These are phyloP conservation scores for Hyphantria cunea DNA, from an alignment of 1,140 invertebrate species.

Conservation along the genomic window DNA sequence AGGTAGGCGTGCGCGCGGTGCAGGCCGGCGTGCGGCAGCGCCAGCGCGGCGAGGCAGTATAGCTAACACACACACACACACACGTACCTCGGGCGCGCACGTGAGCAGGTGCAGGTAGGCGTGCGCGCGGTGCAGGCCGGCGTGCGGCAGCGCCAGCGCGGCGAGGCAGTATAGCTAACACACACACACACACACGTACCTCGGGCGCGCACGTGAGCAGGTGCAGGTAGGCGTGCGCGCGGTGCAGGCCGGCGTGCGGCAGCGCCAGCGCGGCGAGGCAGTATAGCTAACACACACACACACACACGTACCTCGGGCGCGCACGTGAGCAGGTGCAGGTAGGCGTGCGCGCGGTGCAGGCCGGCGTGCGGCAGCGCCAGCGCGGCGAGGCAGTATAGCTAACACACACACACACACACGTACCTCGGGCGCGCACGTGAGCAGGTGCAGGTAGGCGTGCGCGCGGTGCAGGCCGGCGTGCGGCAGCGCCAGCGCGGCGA, in stretches of 20 bases:
- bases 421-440: conserved; percentile 92
- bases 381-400: conserved; percentile 73
- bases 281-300: no score
- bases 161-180: conserved; percentile 75
- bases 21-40: conserved; percentile 65
- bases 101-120: conserved; percentile 95
- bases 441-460: conserved; percentile 93
- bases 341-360: conserved; percentile 88
- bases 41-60: conserved; percentile 71
- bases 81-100: conserved; percentile 88
- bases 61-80: no score
- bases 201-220: conserved; percentile 92
- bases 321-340: conserved; percentile 93
- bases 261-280: conserved; percentile 68
- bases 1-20: conserved; percentile 92
- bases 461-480: conserved; percentile 84
- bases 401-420: no score
- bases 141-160: conserved; percentile 65
- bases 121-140: conserved; percentile 85
- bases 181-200: no score
- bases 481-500: conserved; percentile 67
- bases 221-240: conserved; percentile 94
- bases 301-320: conserved; percentile 89
- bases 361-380: conserved; percentile 66
- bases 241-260: conserved; percentile 67